Percentiles rank a stretch among this genome's conserved stretches.
Conservation (phyloP, 1,140 invertebrate species). For the Lepidostoma basale region DNA sequence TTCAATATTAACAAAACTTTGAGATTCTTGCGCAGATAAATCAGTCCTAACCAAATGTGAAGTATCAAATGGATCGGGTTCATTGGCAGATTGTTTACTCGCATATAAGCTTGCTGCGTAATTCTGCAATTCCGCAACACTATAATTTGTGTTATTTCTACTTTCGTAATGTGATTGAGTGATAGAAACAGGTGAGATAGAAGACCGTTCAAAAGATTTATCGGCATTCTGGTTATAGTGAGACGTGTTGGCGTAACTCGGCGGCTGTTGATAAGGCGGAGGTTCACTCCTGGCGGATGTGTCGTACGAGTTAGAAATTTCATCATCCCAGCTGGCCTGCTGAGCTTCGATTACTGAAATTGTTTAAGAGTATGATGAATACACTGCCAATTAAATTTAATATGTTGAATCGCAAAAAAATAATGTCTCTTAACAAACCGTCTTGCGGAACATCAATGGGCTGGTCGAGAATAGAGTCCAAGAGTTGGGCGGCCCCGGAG, state of each 20-base stretch:
- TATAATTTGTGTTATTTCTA: background rate
- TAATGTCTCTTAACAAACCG: slow-evolving; percentile 8
- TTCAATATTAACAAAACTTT: no score
- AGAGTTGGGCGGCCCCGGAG: slow-evolving; percentile 45
- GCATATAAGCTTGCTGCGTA: background rate
- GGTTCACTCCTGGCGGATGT: slow-evolving; percentile 32
- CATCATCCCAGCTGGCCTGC: slow-evolving; percentile 36
- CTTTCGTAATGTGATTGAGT: slow-evolving; percentile 4
- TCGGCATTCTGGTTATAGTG: slow-evolving; percentile 28
- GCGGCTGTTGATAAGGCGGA: slow-evolving; percentile 41
- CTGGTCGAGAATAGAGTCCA: slow-evolving; percentile 74
- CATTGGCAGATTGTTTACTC: background rate
- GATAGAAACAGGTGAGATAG: background rate
- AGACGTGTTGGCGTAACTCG: slow-evolving; percentile 44
- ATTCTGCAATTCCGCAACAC: slow-evolving; percentile 11
- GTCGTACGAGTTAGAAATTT: background rate
- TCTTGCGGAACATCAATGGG: slow-evolving; percentile 71
- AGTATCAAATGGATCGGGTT: slow-evolving; percentile 43
- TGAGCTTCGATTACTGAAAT: slow-evolving; percentile 17
- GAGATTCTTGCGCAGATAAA: background rate
- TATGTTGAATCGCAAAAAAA: no score
- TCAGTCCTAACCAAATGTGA: slow-evolving; percentile 31
- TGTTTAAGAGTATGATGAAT: background rate
- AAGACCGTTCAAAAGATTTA: background rate
- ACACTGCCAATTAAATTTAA: background rate